Conservation (phyloP, 2,888 invertebrate species). For the Oegoconia quadripuncta region DNA sequence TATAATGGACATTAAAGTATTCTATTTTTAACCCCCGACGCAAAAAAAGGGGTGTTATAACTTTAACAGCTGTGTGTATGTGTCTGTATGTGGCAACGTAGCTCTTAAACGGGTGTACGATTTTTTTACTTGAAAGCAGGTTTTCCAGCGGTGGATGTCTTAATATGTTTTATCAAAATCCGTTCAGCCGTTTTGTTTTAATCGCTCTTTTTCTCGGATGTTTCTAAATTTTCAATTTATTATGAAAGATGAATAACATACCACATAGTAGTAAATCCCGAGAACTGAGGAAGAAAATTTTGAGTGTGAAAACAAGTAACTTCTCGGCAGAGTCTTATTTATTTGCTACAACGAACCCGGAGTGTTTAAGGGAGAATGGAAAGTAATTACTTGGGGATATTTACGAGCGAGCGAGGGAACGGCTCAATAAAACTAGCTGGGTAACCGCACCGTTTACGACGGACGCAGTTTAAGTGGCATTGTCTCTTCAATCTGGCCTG, state of each 20-base stretch:
- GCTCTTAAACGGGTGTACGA: no score
- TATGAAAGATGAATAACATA: not conserved
- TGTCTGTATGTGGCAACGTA: no score
- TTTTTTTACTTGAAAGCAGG: no score
- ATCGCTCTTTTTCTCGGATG: no score
- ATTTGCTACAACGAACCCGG: conserved; percentile 47
- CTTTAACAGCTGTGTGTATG: no score
- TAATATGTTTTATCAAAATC: no score
- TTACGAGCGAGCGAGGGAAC: conserved; percentile 67
- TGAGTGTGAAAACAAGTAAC: conserved; percentile 27
- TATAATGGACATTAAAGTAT: no score
- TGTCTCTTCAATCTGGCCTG: conserved; percentile 41
- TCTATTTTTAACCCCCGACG: no score
- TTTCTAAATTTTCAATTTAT: no score
- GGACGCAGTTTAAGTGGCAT: conserved; percentile 51
- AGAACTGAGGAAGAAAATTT: conserved; percentile 9
- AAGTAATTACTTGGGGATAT: conserved; percentile 71
- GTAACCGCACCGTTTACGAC: conserved; percentile 63
- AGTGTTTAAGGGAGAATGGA: conserved; percentile 62
- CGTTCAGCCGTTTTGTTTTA: no score
- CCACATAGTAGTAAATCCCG: conserved; percentile 19
- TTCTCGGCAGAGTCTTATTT: conserved; percentile 40
- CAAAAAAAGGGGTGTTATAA: no score
- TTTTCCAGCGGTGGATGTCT: no score
- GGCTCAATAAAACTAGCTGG: conserved; percentile 71